phyloP scores from a whole-genome alignment of 2,113 vertebrate genomes.

The Uropsilus gracilis region DNA sequence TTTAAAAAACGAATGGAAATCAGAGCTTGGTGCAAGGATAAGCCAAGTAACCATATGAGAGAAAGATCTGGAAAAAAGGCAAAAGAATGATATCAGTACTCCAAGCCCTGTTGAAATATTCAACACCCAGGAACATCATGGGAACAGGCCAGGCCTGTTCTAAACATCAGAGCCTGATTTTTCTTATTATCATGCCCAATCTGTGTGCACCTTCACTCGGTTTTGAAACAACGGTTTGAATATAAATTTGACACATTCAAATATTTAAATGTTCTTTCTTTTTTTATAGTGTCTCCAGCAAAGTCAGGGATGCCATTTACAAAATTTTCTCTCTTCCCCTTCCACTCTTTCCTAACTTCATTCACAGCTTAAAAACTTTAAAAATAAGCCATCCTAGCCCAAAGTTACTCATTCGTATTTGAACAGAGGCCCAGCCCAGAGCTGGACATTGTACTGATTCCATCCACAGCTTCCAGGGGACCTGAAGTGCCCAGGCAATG shows the following conservation, averaged over 20 bases:
- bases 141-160: neutral
- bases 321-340: neutral
- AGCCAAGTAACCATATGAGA: neutral
- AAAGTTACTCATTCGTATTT: neutral
- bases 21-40: neutral
- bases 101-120: neutral
- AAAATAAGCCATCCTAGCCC: neutral
- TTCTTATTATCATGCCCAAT: neutral
- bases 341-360: neutral
- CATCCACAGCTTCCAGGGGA: neutral
- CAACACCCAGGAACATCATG: neutral
- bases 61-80: neutral
- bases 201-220: neutral
- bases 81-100: neutral
- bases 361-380: neutral
- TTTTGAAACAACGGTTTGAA: slow-evolving; percentile 2
- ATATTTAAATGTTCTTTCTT: neutral
- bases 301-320: neutral
- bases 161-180: neutral
- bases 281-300: neutral
- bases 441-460: neutral
- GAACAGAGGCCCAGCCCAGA: neutral
- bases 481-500: no score
- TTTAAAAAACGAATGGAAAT: neutral
- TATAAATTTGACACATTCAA: neutral